These are phyloP conservation scores for Ploceus nigricollis DNA, from an alignment of 2,113 vertebrate genomes.

Conservation along the genomic window DNA sequence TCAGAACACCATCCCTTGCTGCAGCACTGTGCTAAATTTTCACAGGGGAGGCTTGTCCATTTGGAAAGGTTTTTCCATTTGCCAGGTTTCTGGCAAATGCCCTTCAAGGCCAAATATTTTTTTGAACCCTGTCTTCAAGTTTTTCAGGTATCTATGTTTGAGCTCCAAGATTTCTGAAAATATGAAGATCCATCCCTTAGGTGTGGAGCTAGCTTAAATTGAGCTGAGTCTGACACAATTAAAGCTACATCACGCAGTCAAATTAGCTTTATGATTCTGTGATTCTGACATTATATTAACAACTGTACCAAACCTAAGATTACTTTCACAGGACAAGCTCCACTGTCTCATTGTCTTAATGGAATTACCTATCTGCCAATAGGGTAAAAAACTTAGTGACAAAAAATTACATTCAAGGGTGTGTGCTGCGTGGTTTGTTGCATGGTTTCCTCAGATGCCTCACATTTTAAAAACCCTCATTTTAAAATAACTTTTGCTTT, in stretches of 20 bases:
- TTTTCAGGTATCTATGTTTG: background rate
- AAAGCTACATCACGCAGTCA: background rate
- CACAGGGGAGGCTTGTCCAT: background rate
- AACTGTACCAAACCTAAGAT: background rate
- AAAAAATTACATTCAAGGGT: background rate
- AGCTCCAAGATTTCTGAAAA: background rate
- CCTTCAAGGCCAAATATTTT: background rate
- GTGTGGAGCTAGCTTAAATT: background rate
- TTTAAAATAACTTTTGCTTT: background rate
- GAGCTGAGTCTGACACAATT: background rate
- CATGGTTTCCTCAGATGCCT: background rate
- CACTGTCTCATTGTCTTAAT: background rate
- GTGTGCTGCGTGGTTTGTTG: background rate
- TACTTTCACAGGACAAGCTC: background rate
- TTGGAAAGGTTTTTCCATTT: background rate
- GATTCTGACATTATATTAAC: background rate
- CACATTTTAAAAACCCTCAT: background rate
- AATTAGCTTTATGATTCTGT: background rate
- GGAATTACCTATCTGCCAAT: background rate
- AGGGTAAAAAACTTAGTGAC: background rate
- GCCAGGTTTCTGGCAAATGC: background rate
- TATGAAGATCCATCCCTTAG: background rate
- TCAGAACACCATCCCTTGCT: background rate
- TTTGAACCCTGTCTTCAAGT: background rate
- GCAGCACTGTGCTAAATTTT: background rate